These are phyloP conservation scores for Caenorhabditis macrosperma DNA, from an alignment of 2,888 invertebrate species.

Conservation along the genomic window DNA sequence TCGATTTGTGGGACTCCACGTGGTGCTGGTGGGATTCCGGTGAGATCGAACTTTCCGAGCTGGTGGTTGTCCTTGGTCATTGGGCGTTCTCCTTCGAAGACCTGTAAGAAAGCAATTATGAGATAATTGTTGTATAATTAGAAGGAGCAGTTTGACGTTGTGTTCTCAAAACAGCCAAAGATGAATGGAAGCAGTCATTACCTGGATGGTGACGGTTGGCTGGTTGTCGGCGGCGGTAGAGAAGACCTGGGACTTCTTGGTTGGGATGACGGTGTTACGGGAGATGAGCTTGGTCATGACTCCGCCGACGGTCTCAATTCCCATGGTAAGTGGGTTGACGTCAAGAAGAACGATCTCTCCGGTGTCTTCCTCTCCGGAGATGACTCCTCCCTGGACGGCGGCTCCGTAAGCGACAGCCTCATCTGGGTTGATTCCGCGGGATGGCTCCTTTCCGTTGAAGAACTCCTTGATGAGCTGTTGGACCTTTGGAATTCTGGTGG, in stretches of 20 bases:
- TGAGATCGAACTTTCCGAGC: conserved; percentile 93
- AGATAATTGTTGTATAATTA: conserved; percentile 6
- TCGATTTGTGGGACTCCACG: conserved; percentile 81
- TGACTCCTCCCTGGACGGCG: conserved; percentile 97
- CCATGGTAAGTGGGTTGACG: conserved; percentile 98
- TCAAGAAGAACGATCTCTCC: conserved; percentile 96
- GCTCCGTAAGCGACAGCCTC: conserved; percentile 96
- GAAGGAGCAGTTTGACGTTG: background rate
- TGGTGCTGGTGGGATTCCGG: conserved; percentile 83
- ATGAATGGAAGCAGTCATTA: conserved; percentile 18
- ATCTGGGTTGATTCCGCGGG: conserved; percentile 85
- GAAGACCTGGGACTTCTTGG: conserved; percentile 99
- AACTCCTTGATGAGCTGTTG: conserved; percentile 85
- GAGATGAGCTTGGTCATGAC: conserved; percentile 99
- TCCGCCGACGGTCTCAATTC: conserved; percentile 99
- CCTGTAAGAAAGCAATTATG: conserved; percentile 81
- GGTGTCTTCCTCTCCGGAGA: conserved; percentile 90
- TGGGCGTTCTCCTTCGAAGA: conserved; percentile 98
- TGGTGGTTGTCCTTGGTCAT: conserved; percentile 99
- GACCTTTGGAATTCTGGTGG: conserved; percentile 98
- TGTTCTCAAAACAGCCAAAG: background rate
- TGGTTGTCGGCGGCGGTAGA: conserved; percentile 99
- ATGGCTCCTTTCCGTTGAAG: conserved; percentile 98
- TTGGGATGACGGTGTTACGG: conserved; percentile 97
- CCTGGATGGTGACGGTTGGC: conserved; percentile 96